These are phyloP conservation scores for Aricia agestis DNA, from an alignment of 1,140 invertebrate species.

Conservation along the genomic window DNA sequence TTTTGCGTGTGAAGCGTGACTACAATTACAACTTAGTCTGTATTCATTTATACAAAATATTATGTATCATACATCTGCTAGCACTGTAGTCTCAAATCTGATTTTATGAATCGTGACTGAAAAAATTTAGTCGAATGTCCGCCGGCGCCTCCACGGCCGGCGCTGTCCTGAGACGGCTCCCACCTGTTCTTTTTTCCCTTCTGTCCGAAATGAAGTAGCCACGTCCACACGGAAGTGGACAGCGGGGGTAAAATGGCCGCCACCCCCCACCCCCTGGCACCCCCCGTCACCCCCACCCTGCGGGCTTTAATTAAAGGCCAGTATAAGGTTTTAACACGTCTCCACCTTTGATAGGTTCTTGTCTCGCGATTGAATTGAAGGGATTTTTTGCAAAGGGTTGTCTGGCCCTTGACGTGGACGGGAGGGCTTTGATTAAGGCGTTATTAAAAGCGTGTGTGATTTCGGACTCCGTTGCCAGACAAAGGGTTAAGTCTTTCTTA, in stretches of 20 bases:
- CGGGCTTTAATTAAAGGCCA: conserved; percentile 66
- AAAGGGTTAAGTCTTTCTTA: not conserved
- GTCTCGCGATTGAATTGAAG: conserved; percentile 48
- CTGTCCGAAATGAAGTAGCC: conserved; percentile 63
- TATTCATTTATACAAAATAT: no score
- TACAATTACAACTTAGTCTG: no score
- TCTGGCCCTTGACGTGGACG: conserved; percentile 22
- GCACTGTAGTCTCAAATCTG: no score
- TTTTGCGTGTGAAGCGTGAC: no score
- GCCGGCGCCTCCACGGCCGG: conserved; percentile 25
- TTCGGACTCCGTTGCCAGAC: not conserved
- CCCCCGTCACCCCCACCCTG: conserved; percentile 21
- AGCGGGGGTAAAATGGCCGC: conserved; percentile 47
- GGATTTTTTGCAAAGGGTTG: conserved; percentile 58
- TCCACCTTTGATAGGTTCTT: conserved; percentile 64
- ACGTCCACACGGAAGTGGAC: conserved; percentile 61
- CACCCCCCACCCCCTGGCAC: conserved; percentile 33
- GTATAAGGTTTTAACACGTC: conserved; percentile 66
- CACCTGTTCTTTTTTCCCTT: conserved; percentile 56
- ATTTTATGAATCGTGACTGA: not conserved
- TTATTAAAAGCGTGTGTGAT: conserved; percentile 22
- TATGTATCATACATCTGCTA: no score
- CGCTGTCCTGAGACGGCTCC: conserved; percentile 38
- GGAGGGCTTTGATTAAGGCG: conserved; percentile 34
- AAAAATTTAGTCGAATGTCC: not conserved